Conservation (phyloP, 2,888 invertebrate species). For the Aproaerema taeniolella region DNA sequence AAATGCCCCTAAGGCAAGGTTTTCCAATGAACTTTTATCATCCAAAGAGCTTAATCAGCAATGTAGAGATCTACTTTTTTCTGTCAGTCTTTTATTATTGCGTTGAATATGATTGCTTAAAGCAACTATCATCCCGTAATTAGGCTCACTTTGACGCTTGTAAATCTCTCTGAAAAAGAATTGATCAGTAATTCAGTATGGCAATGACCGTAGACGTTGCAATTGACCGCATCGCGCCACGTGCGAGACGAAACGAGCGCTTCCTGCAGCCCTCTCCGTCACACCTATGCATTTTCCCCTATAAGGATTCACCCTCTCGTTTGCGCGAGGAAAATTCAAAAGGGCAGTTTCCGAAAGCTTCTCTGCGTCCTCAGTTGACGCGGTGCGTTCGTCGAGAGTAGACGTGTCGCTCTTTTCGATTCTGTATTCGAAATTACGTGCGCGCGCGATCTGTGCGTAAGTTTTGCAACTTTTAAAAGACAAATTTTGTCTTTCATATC, state of each 20-base stretch:
- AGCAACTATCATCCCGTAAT: too few relatives aligned
- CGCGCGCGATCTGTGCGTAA: too few relatives aligned
- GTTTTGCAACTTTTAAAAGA: too few relatives aligned
- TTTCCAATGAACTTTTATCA: too few relatives aligned
- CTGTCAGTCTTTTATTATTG: too few relatives aligned
- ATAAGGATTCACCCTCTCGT: slow-evolving; percentile 28
- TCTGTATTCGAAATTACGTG: too few relatives aligned
- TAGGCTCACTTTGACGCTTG: too few relatives aligned
- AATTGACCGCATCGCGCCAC: slow-evolving; percentile 69
- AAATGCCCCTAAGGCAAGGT: too few relatives aligned
- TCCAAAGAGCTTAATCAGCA: too few relatives aligned
- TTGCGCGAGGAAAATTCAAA: slow-evolving; percentile 58
- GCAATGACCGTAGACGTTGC: slow-evolving; percentile 71
- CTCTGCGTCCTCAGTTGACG: slow-evolving; percentile 51
- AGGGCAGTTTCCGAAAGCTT: slow-evolving; percentile 50
- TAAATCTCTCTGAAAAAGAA: slow-evolving; percentile 23
- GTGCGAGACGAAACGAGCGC: slow-evolving; percentile 46
- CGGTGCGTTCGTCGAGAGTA: slow-evolving; percentile 44
- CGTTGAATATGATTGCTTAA: too few relatives aligned
- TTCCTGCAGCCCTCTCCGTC: slow-evolving; percentile 42
- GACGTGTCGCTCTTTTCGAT: slow-evolving; percentile 32
- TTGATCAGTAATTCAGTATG: slow-evolving; percentile 44
- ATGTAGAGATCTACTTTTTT: too few relatives aligned
- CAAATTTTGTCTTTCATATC: too few relatives aligned
- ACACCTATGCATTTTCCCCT: slow-evolving; percentile 33